Conservation (phyloP, 1,140 invertebrate genomes). For the Gonatopus flavifemur region DNA sequence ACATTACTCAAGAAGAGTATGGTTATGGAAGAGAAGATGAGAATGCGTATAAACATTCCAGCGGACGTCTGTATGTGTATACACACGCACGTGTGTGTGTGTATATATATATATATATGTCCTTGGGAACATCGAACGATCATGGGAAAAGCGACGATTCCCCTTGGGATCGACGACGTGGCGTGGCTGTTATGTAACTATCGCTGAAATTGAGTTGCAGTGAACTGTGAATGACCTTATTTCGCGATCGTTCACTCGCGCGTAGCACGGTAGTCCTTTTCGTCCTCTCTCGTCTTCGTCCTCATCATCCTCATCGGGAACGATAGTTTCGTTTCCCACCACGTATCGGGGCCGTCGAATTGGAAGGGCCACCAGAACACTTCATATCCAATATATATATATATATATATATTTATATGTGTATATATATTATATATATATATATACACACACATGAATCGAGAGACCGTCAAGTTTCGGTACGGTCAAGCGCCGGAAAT, state of each 20-base stretch:
- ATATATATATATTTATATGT: no score
- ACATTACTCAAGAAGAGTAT: no score
- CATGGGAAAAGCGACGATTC: constrained; percentile 23
- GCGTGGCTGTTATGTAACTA: constrained; percentile 33
- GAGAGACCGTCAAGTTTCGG: constrained; percentile 5
- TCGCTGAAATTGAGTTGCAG: constrained; percentile 42
- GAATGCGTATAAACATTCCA: no score
- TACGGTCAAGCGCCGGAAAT: constrained; percentile 18
- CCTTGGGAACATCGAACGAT: no score
- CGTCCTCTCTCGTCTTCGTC: neutral
- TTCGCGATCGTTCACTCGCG: constrained; percentile 23
- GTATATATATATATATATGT: no score
- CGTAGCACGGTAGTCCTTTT: neutral
- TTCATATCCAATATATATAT: constrained; percentile 12
- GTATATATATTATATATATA: no score
- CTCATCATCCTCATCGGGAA: neutral
- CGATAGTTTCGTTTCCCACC: constrained; percentile 13
- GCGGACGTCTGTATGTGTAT: no score
- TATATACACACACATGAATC: neutral
- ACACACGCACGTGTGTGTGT: no score
- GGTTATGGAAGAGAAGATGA: no score
- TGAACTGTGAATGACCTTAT: constrained; percentile 43
- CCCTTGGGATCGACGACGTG: constrained; percentile 16
- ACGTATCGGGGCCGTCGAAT: constrained; percentile 9
- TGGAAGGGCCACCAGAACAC: constrained; percentile 2